Percentiles rank a stretch among this genome's conserved stretches.
Conservation (phyloP, 23 tunicate genomes). For the Trididemnum nubilum region DNA sequence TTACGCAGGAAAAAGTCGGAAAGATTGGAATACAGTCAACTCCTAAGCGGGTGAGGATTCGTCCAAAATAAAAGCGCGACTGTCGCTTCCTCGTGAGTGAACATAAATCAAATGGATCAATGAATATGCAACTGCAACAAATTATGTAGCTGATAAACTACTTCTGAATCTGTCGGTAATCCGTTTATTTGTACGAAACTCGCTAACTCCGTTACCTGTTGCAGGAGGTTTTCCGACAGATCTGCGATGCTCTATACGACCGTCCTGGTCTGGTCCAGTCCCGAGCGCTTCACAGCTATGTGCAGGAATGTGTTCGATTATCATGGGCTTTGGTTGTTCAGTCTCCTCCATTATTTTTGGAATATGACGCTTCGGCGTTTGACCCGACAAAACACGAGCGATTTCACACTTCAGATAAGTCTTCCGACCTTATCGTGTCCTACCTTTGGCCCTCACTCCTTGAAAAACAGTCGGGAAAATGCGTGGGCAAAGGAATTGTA, state of each 20-base stretch:
- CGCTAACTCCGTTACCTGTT: conserved; percentile 3
- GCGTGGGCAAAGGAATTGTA: conserved; percentile 75
- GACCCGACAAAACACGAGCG: conserved; percentile 66
- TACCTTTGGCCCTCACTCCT: conserved; percentile 88
- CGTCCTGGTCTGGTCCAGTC: conserved; percentile 56
- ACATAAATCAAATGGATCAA: no score
- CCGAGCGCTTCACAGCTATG: conserved; percentile 47
- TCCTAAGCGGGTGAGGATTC: no score
- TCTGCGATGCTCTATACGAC: conserved; percentile 80
- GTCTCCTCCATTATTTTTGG: conserved; percentile 56
- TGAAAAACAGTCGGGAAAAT: conserved; percentile 77
- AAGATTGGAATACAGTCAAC: no score
- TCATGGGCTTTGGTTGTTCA: conserved; percentile 86
- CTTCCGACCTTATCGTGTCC: conserved; percentile 61
- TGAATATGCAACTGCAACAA: no score
- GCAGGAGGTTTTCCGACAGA: conserved; percentile 69
- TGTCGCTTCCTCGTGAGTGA: no score
- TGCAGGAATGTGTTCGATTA: conserved; percentile 62
- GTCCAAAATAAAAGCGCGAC: no score
- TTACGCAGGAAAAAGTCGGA: no score
- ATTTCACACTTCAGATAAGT: conserved; percentile 76
- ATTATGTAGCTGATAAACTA: no score
- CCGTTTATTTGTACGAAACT: no score
- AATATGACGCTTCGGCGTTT: conserved; percentile 65
- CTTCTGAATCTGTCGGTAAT: no score